phyloP scores from a whole-genome alignment of 2,113 vertebrate genomes.

The Ophiodon elongatus region DNA sequence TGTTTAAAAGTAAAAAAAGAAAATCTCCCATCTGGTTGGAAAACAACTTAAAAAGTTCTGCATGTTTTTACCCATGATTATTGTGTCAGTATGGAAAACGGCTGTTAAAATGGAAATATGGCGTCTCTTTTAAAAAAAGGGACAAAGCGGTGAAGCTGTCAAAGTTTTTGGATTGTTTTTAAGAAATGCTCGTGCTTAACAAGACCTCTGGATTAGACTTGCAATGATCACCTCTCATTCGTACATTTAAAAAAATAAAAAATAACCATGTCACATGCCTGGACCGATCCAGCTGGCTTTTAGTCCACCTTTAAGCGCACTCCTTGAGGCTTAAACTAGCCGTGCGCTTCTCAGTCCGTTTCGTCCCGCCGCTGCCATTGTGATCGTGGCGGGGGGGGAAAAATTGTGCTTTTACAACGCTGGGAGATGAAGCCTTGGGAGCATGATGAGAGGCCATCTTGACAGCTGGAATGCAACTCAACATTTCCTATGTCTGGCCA shows the following conservation, averaged over 20 bases:
- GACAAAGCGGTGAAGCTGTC: constrained; percentile 60
- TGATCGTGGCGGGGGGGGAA: neutral
- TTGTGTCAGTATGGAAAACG: constrained; percentile 19
- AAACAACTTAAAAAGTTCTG: constrained; percentile 22
- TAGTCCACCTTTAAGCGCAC: neutral
- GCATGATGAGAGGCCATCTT: constrained; percentile 37
- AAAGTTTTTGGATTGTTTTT: neutral
- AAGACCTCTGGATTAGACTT: constrained; percentile 86
- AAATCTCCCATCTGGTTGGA: constrained; percentile 24
- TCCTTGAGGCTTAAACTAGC: constrained; percentile 24
- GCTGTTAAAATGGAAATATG: constrained; percentile 11
- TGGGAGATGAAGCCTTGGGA: constrained; percentile 56
- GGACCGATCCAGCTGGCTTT: constrained; percentile 52
- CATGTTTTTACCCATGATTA: neutral
- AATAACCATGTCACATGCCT: constrained; percentile 23
- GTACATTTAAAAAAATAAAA: constrained; percentile 6
- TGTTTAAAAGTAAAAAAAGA: constrained; percentile 6
- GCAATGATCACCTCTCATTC: constrained; percentile 86
- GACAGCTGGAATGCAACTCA: constrained; percentile 41
- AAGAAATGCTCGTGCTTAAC: constrained; percentile 24
- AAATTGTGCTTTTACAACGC: constrained; percentile 14
- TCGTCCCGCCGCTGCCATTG: constrained; percentile 6
- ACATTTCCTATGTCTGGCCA: constrained; percentile 62
- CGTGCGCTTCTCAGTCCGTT: constrained; percentile 48
- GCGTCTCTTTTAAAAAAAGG: neutral